These are phyloP conservation scores for Mergus octosetaceus DNA, from an alignment of 2,797 vertebrate species.

Conservation along the genomic window DNA sequence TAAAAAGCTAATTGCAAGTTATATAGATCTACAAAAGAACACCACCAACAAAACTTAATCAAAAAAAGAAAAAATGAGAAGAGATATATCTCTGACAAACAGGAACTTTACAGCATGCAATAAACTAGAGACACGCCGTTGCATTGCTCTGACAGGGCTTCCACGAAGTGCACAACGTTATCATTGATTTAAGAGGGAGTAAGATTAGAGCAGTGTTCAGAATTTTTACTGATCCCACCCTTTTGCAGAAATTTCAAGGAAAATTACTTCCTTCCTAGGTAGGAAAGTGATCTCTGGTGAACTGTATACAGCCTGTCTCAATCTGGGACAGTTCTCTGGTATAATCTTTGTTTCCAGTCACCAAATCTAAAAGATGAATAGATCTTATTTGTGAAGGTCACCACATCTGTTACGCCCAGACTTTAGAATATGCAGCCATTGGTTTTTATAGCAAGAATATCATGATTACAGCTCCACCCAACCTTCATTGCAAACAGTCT, in stretches of 20 bases:
- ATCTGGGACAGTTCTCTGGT: background rate
- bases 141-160: background rate
- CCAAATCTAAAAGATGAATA: background rate
- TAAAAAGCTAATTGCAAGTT: background rate
- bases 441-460: background rate
- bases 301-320: background rate
- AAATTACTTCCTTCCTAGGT: background rate
- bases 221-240: background rate
- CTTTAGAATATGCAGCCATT: background rate
- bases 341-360: background rate
- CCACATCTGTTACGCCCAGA: background rate
- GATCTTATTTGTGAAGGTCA: background rate
- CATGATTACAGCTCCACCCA: background rate
- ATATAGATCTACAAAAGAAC: background rate
- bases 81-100: background rate
- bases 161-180: background rate
- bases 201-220: background rate
- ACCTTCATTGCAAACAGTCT: slow-evolving; percentile 31
- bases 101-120: background rate
- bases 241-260: background rate
- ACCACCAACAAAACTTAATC: background rate
- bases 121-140: background rate
- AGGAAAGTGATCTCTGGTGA: background rate
- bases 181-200: background rate
- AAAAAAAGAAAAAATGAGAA: background rate